These are phyloP conservation scores for Drosophila macrospina DNA, from an alignment of 2,888 invertebrate genomes.

Conservation along the genomic window DNA sequence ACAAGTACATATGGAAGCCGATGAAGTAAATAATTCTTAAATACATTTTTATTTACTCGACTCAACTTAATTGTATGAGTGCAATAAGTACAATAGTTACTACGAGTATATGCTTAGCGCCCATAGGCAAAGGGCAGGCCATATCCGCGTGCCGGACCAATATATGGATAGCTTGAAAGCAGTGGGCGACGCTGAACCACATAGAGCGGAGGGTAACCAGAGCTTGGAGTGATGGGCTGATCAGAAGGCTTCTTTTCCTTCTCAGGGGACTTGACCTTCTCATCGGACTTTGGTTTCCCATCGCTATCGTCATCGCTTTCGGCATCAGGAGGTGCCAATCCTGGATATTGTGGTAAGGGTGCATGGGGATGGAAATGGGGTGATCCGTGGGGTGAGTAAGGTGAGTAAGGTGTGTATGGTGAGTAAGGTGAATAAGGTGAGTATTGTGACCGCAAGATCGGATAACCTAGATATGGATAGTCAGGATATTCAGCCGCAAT, in stretches of 20 bases:
- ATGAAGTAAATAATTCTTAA: constrained; percentile 13
- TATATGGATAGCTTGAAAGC: constrained; percentile 33
- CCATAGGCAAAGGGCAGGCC: constrained; percentile 52
- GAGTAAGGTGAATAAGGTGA: constrained; percentile 8
- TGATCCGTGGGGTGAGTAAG: constrained; percentile 37
- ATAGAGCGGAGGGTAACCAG: constrained; percentile 56
- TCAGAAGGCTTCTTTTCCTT: constrained; percentile 14
- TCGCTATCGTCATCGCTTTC: background rate
- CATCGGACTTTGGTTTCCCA: constrained; percentile 16
- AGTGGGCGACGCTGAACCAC: constrained; percentile 43
- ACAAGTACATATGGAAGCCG: constrained; percentile 27
- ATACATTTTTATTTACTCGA: constrained; percentile 33
- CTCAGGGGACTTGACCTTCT: constrained; percentile 5
- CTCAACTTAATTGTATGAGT: constrained; percentile 2
- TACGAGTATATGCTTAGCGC: constrained; percentile 21
- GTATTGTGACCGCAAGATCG: constrained; percentile 35
- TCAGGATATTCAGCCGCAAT: constrained; percentile 10
- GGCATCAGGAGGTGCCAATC: constrained; percentile 7
- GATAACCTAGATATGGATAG: constrained; percentile 15
- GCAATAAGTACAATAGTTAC: background rate
- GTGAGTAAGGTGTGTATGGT: constrained; percentile 30
- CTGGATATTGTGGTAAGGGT: constrained; percentile 5
- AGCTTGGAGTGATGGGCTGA: constrained; percentile 15
- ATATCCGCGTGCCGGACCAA: constrained; percentile 44
- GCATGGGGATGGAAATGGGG: constrained; percentile 3